Base-by-base conservation (phyloP, 2,888 invertebrate genomes). In the Heliothis peltigera region DNA sequence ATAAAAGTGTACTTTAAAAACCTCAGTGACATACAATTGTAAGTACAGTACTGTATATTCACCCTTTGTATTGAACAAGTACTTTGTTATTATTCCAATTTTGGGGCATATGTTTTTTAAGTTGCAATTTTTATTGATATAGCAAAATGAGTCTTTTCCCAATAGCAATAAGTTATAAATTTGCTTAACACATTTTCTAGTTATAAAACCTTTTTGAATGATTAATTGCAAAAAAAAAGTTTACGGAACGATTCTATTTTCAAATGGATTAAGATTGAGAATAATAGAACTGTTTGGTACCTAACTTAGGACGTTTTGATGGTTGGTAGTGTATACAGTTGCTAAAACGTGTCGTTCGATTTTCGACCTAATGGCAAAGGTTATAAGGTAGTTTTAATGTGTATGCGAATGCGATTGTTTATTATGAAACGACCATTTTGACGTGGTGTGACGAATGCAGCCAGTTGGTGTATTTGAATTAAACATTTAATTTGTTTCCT, bases 401-500 rank as follows among this genome's bases (percentile, higher is more conserved):
- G 53, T 48, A 1, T 15, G 17, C 18, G 43, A 18, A 62, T 64
- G 19, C 17, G 0, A 49, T 52, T 56, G 51, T 52, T 67, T 59
- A 35, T n/a, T 56, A 72, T 74, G 57, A 77, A 71, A 72, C 77
- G 59, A 70, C 63, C 63, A 59, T 77, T 71, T 86, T 80, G 85
- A 83, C 81, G 83, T 72, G 80, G 88, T 87, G 90, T 89, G 87
- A 84, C 92, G 87, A 91, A 92, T 89, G 64, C 64, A 84, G 82
- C 85, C 93, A 91, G 92, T 93, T 93, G 92, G 91, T 88, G 79
- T 86, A 77, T 88, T 89, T 91, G 91, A 92, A 94, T 93, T 90
- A 91, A 91, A 92, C 91, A 91, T 93, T 93, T 92, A 93, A 94
- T 94, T 93, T 92, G 92, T 92, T 92, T 93, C 85, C 87, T 88